A percentile compares a stretch with the other conserved stretches of the same genome.
These are phyloP conservation scores for Caenorhabditis sp. DNA, from an alignment of 2,888 invertebrate genomes.

Conservation along the genomic window DNA sequence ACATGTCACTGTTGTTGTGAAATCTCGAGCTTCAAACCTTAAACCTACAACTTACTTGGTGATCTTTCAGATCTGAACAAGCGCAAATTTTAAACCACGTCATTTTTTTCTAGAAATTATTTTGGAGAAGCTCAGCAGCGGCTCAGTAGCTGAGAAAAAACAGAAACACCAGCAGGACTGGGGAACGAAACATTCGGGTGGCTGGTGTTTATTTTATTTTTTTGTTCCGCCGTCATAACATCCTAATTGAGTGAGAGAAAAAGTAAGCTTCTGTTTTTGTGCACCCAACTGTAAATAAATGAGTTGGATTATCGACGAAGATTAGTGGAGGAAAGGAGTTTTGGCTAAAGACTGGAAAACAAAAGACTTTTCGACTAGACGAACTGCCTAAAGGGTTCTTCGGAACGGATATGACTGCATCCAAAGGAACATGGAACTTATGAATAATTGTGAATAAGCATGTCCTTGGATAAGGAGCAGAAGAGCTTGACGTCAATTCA, in stretches of 20 bases:
- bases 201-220: conserved; percentile 47
- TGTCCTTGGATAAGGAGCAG: conserved; percentile 6
- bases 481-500: conserved; percentile 36
- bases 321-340: conserved; percentile 37
- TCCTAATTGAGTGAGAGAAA: conserved; percentile 44
- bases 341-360: conserved; percentile 33
- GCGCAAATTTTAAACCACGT: too few relatives aligned
- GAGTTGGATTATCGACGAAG: conserved; percentile 58
- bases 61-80: too few relatives aligned
- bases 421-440: not conserved
- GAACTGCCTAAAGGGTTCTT: not conserved
- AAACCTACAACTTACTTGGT: not conserved
- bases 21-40: not conserved
- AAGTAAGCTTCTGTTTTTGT: conserved; percentile 55
- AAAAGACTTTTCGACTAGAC: conserved; percentile 14
- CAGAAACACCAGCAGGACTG: conserved; percentile 1
- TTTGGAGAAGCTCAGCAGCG: too few relatives aligned
- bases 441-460: conserved; percentile 44
- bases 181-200: too few relatives aligned
- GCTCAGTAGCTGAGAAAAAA: not conserved
- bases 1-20: not conserved
- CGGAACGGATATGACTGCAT: conserved; percentile 5
- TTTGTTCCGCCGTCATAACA: conserved; percentile 41
- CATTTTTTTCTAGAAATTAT: too few relatives aligned
- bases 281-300: conserved; percentile 61